Conservation (phyloP, 2,888 invertebrate genomes). For the Augiades crinisus region DNA sequence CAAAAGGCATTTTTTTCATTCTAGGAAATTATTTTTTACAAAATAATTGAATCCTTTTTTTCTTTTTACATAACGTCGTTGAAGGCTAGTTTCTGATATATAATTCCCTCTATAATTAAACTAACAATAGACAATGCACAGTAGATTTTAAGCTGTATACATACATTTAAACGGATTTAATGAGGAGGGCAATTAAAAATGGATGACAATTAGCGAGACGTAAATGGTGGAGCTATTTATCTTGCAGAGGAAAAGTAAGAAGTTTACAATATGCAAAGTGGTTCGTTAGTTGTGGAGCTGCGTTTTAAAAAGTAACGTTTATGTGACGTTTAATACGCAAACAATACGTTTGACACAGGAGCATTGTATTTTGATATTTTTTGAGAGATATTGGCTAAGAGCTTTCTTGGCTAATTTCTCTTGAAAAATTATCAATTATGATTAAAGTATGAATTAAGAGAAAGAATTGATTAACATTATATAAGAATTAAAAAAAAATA, state of each 20-base stretch:
- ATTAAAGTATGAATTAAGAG: no score
- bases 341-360: background rate
- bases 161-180: constrained; percentile 3
- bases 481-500: no score
- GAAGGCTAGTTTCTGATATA: no score
- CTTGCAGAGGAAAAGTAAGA: constrained; percentile 13
- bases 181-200: constrained; percentile 16
- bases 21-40: no score
- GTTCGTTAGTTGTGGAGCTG: constrained; percentile 4
- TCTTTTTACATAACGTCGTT: no score
- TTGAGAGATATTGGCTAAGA: no score
- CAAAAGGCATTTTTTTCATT: no score
- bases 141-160: background rate
- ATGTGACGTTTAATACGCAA: background rate
- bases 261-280: constrained; percentile 18
- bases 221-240: constrained; percentile 13
- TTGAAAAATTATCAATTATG: no score
- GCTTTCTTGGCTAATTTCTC: no score
- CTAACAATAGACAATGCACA: constrained; percentile 9
- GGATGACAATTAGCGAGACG: constrained; percentile 14
- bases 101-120: constrained; percentile 4
- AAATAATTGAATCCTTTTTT: no score
- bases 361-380: background rate
- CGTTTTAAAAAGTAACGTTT: constrained; percentile 1
- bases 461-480: no score